Evolutionary conservation across 2,888 invertebrate species (phyloP), one percentile per base, ranked within the genome.

Genomic region (Argyra leucocephala): DNA sequence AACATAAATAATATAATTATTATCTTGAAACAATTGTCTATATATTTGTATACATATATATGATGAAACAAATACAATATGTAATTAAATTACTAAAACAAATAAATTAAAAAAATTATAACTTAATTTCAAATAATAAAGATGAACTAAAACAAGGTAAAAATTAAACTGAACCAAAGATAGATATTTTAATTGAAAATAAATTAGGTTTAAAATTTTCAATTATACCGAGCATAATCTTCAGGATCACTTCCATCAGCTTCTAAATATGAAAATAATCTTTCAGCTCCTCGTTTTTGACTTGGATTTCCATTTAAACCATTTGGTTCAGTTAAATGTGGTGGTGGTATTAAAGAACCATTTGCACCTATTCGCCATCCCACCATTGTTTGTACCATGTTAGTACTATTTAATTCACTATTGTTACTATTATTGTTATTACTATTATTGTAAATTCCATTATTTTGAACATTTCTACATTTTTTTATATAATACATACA

Each of bases 191-290:
- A 61, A 22, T 12, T 26, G 23, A 63, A 64, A 60, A 58, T 23
- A 57, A 57, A 69, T 57, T 23, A 10, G 57, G 22, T 26, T 58
- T 81, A 63, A 63, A 31, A 36, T 21, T 37, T 66, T 58, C 62
- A 67, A 67, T 65, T 71, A 64, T 81, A 74, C 81, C 80, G 75
- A 75, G 80, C 77, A 77, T 80, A 80, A 74, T 80, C 80, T 74
- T 82, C 82, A 74, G 83, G 83, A 75, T 85, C 87, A 65, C 87
- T 87, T 72, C 87, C 87, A 81, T 88, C 88, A 69, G 88, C 89
- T 80, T 86, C 89, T 82, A 87, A 83, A 82, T 86, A 89, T 74
- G 85, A 88, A 81, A 88, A 88, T 65, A 88, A 82, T 67, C 87
- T 82, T 71, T 86, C 87, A 66, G 88, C 87, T 69, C 88, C 88